Percentiles rank a stretch among this genome's conserved stretches.
Evolutionary conservation across 2,888 invertebrate species (phyloP).

Genomic region (Agrochola litura): DNA sequence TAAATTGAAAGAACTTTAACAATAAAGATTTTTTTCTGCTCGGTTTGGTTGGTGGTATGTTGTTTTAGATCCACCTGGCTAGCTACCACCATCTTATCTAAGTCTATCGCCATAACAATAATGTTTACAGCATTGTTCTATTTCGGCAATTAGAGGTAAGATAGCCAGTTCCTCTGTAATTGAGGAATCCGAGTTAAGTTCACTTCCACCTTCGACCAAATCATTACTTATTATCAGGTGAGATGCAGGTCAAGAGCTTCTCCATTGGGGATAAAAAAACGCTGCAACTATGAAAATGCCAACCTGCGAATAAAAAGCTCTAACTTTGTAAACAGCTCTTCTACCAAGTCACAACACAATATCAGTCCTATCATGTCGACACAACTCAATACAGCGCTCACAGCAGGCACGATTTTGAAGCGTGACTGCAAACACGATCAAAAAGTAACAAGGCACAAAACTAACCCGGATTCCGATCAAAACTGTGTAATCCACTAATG

Average conservation of each 20-base stretch:
- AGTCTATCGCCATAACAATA: too few species aligned
- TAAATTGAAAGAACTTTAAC: not conserved
- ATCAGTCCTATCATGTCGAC: slow-evolving; percentile 10
- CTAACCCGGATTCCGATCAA: slow-evolving; percentile 43
- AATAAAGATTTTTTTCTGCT: not conserved
- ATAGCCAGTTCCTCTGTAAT: too few species aligned
- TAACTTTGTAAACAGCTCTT: slow-evolving; percentile 7
- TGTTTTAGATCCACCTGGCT: too few species aligned
- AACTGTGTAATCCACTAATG: slow-evolving; percentile 56
- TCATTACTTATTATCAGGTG: too few species aligned
- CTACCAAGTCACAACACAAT: not conserved
- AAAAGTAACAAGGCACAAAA: slow-evolving; percentile 35
- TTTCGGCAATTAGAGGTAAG: too few species aligned
- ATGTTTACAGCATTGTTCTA: too few species aligned
- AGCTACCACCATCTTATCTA: too few species aligned
- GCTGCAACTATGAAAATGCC: not conserved
- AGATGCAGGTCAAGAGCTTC: too few species aligned
- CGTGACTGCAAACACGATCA: slow-evolving; percentile 37
- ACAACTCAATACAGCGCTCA: slow-evolving; percentile 19
- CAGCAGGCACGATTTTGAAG: slow-evolving; percentile 15
- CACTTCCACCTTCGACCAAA: too few species aligned
- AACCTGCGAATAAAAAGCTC: not conserved
- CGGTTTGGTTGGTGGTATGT: too few species aligned
- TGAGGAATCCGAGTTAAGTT: too few species aligned
- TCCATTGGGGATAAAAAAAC: not conserved